Evolutionary conservation across 2,888 invertebrate genomes (phyloP).

Genomic region (Oxycera nigricornis): DNA sequence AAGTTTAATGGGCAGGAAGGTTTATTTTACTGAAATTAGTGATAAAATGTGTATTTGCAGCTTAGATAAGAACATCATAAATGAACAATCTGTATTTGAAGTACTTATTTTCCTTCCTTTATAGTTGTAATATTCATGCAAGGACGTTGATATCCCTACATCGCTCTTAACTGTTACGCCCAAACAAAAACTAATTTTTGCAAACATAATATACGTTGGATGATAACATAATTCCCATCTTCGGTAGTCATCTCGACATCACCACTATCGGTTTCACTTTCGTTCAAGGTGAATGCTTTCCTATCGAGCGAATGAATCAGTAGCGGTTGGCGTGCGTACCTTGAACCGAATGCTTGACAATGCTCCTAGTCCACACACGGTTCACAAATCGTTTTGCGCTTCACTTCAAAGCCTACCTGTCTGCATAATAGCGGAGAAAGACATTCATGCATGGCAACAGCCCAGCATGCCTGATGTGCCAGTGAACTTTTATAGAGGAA

Average conservation of each 20-base stretch:
- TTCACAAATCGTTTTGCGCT: not conserved
- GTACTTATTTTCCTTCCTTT: too few relatives aligned
- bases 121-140: too few relatives aligned
- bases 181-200: too few relatives aligned
- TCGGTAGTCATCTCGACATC: not conserved
- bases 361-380: conserved; percentile 10
- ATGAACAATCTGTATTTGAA: too few relatives aligned
- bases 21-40: too few relatives aligned
- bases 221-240: not conserved
- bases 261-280: conserved; percentile 9
- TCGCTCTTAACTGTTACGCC: too few relatives aligned
- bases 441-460: not conserved
- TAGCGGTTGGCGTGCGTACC: not conserved
- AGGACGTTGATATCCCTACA: too few relatives aligned
- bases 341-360: not conserved
- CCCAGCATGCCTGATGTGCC: not conserved
- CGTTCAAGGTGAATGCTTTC: conserved; percentile 27
- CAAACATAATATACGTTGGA: too few relatives aligned
- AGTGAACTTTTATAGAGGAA: conserved; percentile 20
- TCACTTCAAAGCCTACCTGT: not conserved
- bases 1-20: too few relatives aligned
- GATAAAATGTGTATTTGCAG: too few relatives aligned
- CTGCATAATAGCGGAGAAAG: not conserved
- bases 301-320: not conserved
- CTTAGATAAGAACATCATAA: too few relatives aligned